phyloP scores from a whole-genome alignment of 2,797 vertebrate species.

The Forpus xanthops region DNA sequence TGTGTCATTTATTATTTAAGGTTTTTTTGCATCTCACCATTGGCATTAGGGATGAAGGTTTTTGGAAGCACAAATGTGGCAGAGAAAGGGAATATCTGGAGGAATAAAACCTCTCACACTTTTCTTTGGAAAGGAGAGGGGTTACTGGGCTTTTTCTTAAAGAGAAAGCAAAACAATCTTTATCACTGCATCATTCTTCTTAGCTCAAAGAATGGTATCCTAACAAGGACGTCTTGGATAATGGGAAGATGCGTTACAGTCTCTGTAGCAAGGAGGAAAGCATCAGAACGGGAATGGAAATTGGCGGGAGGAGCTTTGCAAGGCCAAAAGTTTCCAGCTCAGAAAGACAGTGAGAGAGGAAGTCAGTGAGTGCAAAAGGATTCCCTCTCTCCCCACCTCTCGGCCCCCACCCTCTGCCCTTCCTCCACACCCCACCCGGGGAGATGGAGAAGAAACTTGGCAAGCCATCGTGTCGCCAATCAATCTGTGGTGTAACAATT shows the following conservation, averaged over 20 bases:
- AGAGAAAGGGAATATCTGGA: background rate
- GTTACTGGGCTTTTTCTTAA: background rate
- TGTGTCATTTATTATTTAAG: background rate
- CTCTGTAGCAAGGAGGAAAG: background rate
- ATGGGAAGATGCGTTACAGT: background rate
- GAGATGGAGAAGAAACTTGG: conserved; percentile 77
- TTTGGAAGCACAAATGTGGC: background rate
- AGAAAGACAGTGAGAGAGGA: conserved; percentile 42
- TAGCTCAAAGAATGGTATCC: background rate
- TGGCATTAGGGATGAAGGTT: background rate
- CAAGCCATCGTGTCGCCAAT: conserved; percentile 81
- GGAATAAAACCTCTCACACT: background rate
- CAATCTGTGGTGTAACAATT: conserved; percentile 84
- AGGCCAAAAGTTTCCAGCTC: conserved; percentile 19
- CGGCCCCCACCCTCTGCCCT: conserved; percentile 40
- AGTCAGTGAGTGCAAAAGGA: conserved; percentile 63
- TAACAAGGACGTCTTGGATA: background rate
- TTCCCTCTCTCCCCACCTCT: conserved; percentile 62
- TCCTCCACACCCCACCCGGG: conserved; percentile 37
- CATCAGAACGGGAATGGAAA: conserved; percentile 1
- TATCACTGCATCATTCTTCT: background rate
- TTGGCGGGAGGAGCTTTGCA: background rate
- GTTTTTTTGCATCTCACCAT: background rate
- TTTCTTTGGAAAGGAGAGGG: background rate
- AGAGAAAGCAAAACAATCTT: background rate